Evolutionary conservation across 2,113 vertebrate species (phyloP).

Genomic region (Gasterosteus nipponicus): DNA sequence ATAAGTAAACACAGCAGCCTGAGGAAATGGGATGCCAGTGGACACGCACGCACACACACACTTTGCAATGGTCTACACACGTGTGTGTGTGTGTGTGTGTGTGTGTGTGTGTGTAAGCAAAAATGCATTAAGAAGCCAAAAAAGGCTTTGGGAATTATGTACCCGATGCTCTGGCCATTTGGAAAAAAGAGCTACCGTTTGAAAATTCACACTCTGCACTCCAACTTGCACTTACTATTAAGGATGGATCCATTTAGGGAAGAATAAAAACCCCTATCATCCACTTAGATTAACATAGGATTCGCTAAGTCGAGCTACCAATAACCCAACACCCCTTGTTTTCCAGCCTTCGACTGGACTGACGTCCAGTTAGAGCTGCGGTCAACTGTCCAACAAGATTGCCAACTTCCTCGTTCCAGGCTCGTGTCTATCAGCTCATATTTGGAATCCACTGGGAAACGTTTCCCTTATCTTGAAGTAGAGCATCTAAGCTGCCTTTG

Average conservation of each 20-base stretch:
- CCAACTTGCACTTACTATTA: conserved; percentile 30
- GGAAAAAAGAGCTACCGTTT: conserved; percentile 15
- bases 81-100: neutral
- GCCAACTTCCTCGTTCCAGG: conserved; percentile 51
- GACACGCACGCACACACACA: conserved; percentile 21
- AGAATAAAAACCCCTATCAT: conserved; percentile 28
- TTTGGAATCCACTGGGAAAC: conserved; percentile 55
- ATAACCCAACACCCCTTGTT: conserved; percentile 5
- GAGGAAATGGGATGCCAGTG: conserved; percentile 53
- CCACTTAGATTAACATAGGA: conserved; percentile 25
- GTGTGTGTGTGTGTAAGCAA: conserved; percentile 25
- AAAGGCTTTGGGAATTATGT: conserved; percentile 57
- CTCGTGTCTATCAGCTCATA: conserved; percentile 44
- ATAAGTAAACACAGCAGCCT: conserved; percentile 71
- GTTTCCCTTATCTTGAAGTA: conserved; percentile 63
- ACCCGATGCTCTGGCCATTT: conserved; percentile 36
- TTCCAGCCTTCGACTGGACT: conserved; percentile 21
- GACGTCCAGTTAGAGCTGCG: conserved; percentile 38
- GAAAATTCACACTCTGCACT: conserved; percentile 31
- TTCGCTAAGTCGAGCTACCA: conserved; percentile 9
- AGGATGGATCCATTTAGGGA: conserved; percentile 18
- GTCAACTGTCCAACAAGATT: conserved; percentile 39
- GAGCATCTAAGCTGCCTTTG: conserved; percentile 45
- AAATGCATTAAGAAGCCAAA: conserved; percentile 55
- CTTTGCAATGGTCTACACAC: conserved; percentile 43